Conservation (phyloP, 2,113 vertebrate genomes). For the Eudyptes chrysolophus region DNA sequence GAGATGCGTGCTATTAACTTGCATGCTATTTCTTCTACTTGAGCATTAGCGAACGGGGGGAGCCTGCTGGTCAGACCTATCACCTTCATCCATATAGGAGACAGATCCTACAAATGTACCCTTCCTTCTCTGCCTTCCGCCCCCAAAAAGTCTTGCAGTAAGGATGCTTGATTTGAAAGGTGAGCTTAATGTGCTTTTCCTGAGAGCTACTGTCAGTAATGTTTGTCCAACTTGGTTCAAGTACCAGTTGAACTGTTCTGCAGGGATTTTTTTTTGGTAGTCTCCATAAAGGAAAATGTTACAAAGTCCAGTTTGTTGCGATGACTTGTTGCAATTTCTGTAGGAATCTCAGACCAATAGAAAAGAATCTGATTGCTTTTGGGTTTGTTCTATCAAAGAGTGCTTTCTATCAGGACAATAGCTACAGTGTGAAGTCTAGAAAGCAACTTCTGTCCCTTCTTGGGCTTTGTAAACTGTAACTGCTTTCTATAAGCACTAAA, state of each 20-base stretch:
- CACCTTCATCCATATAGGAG: background rate
- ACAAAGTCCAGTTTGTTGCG: background rate
- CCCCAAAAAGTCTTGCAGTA: background rate
- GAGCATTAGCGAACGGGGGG: fast-evolving
- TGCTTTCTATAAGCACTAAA: background rate
- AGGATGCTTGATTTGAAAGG: background rate
- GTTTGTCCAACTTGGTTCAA: background rate
- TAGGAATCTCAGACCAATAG: background rate
- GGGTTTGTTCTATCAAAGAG: background rate
- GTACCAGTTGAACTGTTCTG: background rate
- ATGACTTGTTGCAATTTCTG: background rate
- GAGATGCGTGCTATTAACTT: background rate
- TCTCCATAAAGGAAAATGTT: background rate
- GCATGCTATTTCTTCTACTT: background rate
- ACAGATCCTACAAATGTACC: background rate
- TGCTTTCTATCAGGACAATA: background rate
- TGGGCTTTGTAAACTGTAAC: background rate
- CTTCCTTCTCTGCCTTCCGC: background rate
- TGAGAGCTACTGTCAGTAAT: background rate
- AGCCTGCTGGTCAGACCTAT: background rate
- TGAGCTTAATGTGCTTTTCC: background rate
- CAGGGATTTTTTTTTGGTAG: background rate
- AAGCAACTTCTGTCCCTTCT: background rate
- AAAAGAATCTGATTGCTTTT: background rate
- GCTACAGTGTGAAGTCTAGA: background rate